These are phyloP conservation scores for Heliconius hortense DNA, from an alignment of 2,888 invertebrate species.

Conservation along the genomic window DNA sequence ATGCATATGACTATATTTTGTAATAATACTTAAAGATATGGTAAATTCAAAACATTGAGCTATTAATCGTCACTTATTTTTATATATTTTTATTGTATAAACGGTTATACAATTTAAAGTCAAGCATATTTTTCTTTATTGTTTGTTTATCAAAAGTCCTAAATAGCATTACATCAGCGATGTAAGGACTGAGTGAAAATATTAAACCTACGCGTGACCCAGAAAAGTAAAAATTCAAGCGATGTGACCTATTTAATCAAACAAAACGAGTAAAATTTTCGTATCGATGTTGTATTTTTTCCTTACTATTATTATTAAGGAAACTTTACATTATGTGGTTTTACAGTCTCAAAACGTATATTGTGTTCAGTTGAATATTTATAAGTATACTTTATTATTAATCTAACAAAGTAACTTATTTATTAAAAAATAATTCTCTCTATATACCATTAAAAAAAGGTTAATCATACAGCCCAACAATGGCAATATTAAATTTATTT, in stretches of 20 bases:
- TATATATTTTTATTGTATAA: no score
- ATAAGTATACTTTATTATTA: conserved; percentile 7
- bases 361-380: conserved; percentile 3
- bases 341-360: neutral
- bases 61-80: no score
- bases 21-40: conserved; percentile 59
- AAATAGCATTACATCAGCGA: neutral
- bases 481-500: conserved; percentile 50
- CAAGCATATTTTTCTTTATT: neutral
- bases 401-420: neutral
- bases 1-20: conserved; percentile 60
- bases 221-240: conserved; percentile 46
- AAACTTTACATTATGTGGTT: neutral
- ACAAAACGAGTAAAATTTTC: conserved; percentile 22
- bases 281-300: conserved; percentile 7
- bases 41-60: conserved; percentile 55
- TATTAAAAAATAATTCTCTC: neutral
- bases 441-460: conserved; percentile 25
- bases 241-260: conserved; percentile 30
- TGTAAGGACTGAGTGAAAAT: conserved; percentile 19
- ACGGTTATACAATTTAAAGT: neutral
- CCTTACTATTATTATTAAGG: neutral
- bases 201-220: conserved; percentile 36
- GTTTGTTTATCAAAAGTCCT: conserved; percentile 4
- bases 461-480: conserved; percentile 35